These are phyloP conservation scores for Lophius piscatorius DNA, from an alignment of 2,113 vertebrate genomes.

Conservation along the genomic window DNA sequence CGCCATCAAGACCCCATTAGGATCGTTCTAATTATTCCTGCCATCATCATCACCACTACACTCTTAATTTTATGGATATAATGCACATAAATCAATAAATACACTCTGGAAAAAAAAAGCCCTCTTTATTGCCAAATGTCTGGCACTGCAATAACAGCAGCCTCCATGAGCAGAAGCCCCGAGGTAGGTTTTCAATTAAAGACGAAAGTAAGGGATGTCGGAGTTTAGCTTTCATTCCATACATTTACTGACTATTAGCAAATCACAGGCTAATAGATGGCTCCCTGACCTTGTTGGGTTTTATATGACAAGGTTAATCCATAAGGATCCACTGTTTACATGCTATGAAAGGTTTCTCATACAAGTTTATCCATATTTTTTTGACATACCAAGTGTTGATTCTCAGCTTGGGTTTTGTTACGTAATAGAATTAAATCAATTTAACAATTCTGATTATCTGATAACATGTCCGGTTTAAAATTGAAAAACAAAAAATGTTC, in stretches of 20 bases:
- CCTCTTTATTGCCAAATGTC: constrained; percentile 41
- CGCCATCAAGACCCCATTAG: constrained; percentile 34
- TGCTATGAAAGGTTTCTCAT: too few species aligned
- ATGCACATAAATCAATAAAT: constrained; percentile 52
- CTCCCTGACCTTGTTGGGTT: too few species aligned
- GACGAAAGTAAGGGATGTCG: constrained; percentile 5
- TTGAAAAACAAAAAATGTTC: too few species aligned
- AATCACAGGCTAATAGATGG: too few species aligned
- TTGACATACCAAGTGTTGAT: too few species aligned
- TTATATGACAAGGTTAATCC: too few species aligned
- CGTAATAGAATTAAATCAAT: too few species aligned
- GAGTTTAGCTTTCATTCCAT: constrained; percentile 30
- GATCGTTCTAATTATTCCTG: constrained; percentile 53
- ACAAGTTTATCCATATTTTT: too few species aligned
- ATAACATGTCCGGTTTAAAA: too few species aligned
- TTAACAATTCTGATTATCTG: too few species aligned
- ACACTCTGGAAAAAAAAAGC: constrained; percentile 46
- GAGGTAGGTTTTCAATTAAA: constrained; percentile 54
- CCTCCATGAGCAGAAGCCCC: constrained; percentile 44
- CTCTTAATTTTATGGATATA: constrained; percentile 55
- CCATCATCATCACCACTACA: constrained; percentile 58
- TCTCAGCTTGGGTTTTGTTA: too few species aligned
- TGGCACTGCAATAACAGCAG: constrained; percentile 45
- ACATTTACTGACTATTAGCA: constrained; percentile 42
- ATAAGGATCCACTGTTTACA: too few species aligned